Conservation (phyloP, 2,888 invertebrate genomes). For the Meteorus colon region DNA sequence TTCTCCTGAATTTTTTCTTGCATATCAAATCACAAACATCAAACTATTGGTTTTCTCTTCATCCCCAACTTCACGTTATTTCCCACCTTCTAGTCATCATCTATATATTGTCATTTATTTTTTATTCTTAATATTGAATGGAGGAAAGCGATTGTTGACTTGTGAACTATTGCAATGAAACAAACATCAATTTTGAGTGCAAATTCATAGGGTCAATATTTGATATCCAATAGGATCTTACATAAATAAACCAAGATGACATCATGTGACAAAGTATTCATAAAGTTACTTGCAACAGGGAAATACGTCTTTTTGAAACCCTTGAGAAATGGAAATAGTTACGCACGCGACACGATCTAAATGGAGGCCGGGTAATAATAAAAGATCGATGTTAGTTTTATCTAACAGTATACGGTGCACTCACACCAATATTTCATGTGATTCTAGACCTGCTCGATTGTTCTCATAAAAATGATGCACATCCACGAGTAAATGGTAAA, state of each 20-base stretch:
- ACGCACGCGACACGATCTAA: no score
- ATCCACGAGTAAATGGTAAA: constrained; percentile 58
- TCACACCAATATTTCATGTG: constrained; percentile 62
- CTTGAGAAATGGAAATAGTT: constrained; percentile 36
- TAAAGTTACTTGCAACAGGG: constrained; percentile 49
- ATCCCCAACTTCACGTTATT: no score
- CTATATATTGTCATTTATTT: no score
- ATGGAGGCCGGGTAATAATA: constrained; percentile 54
- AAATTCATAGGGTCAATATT: no score
- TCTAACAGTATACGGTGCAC: constrained; percentile 57
- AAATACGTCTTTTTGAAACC: constrained; percentile 51
- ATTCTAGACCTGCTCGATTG: constrained; percentile 50
- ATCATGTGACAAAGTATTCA: constrained; percentile 1
- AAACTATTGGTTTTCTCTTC: no score
- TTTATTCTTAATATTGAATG: no score
- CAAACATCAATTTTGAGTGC: no score
- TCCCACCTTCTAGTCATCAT: no score
- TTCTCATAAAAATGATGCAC: constrained; percentile 62
- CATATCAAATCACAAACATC: no score
- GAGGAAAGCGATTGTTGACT: no score
- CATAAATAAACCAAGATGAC: background rate
- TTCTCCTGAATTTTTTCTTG: no score
- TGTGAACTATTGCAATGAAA: no score
- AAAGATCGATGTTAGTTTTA: constrained; percentile 58
- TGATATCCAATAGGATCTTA: background rate